These are phyloP conservation scores for Berghia stephanieae DNA, from an alignment of 1,140 invertebrate genomes.

Conservation along the genomic window DNA sequence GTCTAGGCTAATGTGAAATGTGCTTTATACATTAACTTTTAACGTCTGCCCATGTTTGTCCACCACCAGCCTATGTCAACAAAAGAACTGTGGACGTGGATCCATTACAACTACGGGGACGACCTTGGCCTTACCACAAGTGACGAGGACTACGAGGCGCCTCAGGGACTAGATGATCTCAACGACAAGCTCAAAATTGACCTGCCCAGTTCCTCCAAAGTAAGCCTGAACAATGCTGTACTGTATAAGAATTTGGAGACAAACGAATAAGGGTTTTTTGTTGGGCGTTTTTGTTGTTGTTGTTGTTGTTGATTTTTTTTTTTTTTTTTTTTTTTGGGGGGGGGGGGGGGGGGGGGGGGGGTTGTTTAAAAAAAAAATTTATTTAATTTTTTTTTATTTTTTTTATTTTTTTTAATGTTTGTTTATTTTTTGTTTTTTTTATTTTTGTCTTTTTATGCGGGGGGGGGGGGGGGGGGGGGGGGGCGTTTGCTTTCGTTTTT, in stretches of 20 bases:
- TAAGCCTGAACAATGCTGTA: background rate
- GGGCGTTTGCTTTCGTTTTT: no score
- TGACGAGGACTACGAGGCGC: slow-evolving; percentile 84
- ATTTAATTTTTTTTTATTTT: background rate
- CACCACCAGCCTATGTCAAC: slow-evolving; percentile 82
- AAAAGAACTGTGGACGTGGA: slow-evolving; percentile 90
- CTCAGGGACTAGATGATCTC: slow-evolving; percentile 49
- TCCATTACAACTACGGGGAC: slow-evolving; percentile 90
- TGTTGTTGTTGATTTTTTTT: no score
- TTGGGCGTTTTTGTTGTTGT: no score
- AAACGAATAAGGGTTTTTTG: background rate
- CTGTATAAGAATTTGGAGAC: background rate
- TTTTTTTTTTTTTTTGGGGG: no score
- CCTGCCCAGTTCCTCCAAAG: slow-evolving; percentile 20
- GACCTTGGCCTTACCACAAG: slow-evolving; percentile 91
- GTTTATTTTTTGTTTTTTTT: background rate
- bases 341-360: no score
- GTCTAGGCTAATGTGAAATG: no score
- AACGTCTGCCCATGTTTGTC: no score
- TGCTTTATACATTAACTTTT: no score
- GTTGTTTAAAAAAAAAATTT: background rate
- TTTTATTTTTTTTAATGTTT: background rate
- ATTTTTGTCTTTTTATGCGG: background rate
- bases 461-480: no score
- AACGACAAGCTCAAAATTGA: slow-evolving; percentile 39